These are phyloP conservation scores for Carassius gibelio DNA, from an alignment of 2,113 vertebrate species.

Conservation along the genomic window DNA sequence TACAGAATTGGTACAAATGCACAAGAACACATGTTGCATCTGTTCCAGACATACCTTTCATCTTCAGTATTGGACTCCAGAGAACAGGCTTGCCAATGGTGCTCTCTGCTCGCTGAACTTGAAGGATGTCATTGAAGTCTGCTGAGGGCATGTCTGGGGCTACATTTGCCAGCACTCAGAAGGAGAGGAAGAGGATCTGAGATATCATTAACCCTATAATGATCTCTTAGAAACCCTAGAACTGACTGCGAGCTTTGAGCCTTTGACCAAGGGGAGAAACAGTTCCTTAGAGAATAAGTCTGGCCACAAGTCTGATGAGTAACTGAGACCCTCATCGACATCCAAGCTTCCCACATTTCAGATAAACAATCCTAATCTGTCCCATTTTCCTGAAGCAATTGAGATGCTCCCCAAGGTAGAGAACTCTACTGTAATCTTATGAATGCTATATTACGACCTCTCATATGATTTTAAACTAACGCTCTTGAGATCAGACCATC, in stretches of 20 bases:
- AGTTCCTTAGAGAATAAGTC: constrained; percentile 22
- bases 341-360: constrained; percentile 16
- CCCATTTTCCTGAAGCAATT: background rate
- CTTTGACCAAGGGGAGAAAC: constrained; percentile 23
- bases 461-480: constrained; percentile 20
- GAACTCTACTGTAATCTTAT: background rate
- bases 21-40: constrained; percentile 28
- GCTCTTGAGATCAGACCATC: constrained; percentile 9
- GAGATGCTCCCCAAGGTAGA: constrained; percentile 38
- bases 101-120: background rate
- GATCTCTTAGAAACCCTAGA: constrained; percentile 40
- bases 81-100: constrained; percentile 8
- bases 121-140: constrained; percentile 7
- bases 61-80: constrained; percentile 38
- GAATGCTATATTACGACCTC: constrained; percentile 18
- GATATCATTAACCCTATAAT: constrained; percentile 26
- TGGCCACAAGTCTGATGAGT: constrained; percentile 9
- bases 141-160: constrained; percentile 22
- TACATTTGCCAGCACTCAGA: background rate
- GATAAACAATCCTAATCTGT: constrained; percentile 5
- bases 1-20: background rate
- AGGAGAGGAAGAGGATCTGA: constrained; percentile 15
- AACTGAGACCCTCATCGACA: background rate
- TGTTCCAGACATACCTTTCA: constrained; percentile 40
- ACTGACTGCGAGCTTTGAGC: background rate